phyloP scores from a whole-genome alignment of 2,888 invertebrate species.

The Subacronicta megacephala region DNA sequence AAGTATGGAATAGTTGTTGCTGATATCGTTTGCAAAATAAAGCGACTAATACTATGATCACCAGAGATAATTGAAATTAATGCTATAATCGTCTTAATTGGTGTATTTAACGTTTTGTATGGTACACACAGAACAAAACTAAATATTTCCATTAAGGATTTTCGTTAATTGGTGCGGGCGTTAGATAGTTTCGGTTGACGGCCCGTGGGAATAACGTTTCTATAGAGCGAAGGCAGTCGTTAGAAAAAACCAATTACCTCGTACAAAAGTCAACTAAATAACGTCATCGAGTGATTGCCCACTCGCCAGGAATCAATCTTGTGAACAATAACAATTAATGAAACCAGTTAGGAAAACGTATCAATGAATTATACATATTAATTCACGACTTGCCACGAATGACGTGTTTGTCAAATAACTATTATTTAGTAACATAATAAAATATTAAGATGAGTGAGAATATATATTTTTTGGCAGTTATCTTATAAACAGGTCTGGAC shows the following conservation, averaged over 20 bases:
- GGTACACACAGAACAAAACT: constrained; percentile 26
- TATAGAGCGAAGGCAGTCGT: constrained; percentile 49
- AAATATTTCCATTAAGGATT: constrained; percentile 49
- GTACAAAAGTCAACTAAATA: constrained; percentile 54
- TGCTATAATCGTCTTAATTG: constrained; percentile 25
- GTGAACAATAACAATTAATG: constrained; percentile 37
- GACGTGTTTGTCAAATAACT: too few relatives aligned
- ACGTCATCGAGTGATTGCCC: constrained; percentile 44
- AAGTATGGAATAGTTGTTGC: neutral
- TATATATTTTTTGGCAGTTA: too few relatives aligned
- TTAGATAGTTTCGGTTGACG: constrained; percentile 58
- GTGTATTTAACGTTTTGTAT: constrained; percentile 32
- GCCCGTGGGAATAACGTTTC: constrained; percentile 56
- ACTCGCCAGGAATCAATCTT: constrained; percentile 42
- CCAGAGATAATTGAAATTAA: constrained; percentile 33
- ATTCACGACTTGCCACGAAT: constrained; percentile 11
- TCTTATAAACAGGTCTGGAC: too few relatives aligned
- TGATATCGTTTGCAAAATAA: constrained; percentile 30
- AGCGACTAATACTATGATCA: constrained; percentile 27
- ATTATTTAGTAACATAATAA: constrained; percentile 15
- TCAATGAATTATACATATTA: constrained; percentile 34
- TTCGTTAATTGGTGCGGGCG: constrained; percentile 52
- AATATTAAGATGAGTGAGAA: too few relatives aligned
- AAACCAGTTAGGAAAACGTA: constrained; percentile 32
- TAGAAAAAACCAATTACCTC: constrained; percentile 58